These are phyloP conservation scores for Sinocyclocheilus anophthalmus DNA, from an alignment of 2,113 vertebrate genomes.

Conservation along the genomic window DNA sequence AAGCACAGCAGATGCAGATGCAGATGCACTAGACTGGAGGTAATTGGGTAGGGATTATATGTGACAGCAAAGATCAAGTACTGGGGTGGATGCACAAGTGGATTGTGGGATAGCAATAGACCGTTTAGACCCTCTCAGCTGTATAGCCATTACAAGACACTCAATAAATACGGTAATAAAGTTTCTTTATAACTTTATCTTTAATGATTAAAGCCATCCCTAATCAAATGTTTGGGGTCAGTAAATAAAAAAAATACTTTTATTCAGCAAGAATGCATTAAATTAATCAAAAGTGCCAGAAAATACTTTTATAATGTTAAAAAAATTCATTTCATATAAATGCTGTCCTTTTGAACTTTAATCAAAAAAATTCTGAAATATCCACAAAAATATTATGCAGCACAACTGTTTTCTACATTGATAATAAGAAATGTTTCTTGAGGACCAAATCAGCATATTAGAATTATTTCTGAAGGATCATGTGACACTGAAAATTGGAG, in stretches of 20 bases:
- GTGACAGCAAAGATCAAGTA: slow-evolving; percentile 19
- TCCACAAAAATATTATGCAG: too few relatives aligned
- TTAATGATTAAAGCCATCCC: neutral
- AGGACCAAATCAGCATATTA: too few relatives aligned
- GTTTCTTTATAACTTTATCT: neutral
- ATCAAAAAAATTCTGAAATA: neutral
- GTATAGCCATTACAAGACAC: neutral
- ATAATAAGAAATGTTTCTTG: too few relatives aligned
- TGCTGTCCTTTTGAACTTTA: neutral
- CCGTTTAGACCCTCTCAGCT: neutral
- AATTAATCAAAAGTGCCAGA: too few relatives aligned
- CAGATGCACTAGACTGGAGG: slow-evolving; percentile 47
- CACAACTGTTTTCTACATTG: too few relatives aligned
- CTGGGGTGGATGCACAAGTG: slow-evolving; percentile 3
- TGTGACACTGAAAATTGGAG: too few relatives aligned
- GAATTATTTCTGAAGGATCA: too few relatives aligned
- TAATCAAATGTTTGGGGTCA: neutral
- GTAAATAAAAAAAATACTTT: neutral
- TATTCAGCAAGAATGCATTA: neutral
- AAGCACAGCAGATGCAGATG: slow-evolving; percentile 17
- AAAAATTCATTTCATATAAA: neutral
- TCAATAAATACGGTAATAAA: neutral
- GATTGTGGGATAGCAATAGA: neutral
- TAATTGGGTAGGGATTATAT: slow-evolving; percentile 47
- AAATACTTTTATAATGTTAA: neutral